These are phyloP conservation scores for Mystacides longicornis DNA, from an alignment of 2,888 invertebrate genomes.

Conservation along the genomic window DNA sequence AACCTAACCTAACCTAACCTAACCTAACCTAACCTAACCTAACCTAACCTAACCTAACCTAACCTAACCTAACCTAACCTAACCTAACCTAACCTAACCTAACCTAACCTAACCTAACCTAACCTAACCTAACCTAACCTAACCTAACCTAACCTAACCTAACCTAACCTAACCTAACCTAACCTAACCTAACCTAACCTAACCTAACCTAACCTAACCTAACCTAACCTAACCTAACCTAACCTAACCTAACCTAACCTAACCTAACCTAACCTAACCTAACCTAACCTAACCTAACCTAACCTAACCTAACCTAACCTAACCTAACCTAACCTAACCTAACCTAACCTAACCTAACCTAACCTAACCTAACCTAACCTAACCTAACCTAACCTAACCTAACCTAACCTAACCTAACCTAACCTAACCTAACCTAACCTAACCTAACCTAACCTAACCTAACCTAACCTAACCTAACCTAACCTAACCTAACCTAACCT, in stretches of 20 bases:
- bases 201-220: slow-evolving; percentile 16
- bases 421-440: slow-evolving; percentile 8
- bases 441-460: slow-evolving; percentile 13
- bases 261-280: slow-evolving; percentile 14
- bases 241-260: slow-evolving; percentile 14
- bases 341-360: slow-evolving; percentile 6
- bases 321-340: slow-evolving; percentile 16
- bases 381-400: slow-evolving; percentile 12
- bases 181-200: slow-evolving; percentile 14
- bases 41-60: slow-evolving; percentile 9
- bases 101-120: slow-evolving; percentile 5
- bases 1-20: slow-evolving; percentile 10
- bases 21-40: slow-evolving; percentile 10
- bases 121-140: slow-evolving; percentile 10
- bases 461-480: slow-evolving; percentile 8
- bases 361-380: slow-evolving; percentile 4
- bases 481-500: slow-evolving; percentile 9
- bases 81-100: slow-evolving; percentile 7
- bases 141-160: slow-evolving; percentile 8
- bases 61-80: slow-evolving; percentile 8
- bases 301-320: slow-evolving; percentile 15
- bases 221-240: slow-evolving; percentile 15
- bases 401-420: slow-evolving; percentile 12
- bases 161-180: slow-evolving; percentile 15
- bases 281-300: slow-evolving; percentile 15